Base-by-base conservation (phyloP, 2,888 invertebrate genomes). In the Andrena chrysosceles region DNA sequence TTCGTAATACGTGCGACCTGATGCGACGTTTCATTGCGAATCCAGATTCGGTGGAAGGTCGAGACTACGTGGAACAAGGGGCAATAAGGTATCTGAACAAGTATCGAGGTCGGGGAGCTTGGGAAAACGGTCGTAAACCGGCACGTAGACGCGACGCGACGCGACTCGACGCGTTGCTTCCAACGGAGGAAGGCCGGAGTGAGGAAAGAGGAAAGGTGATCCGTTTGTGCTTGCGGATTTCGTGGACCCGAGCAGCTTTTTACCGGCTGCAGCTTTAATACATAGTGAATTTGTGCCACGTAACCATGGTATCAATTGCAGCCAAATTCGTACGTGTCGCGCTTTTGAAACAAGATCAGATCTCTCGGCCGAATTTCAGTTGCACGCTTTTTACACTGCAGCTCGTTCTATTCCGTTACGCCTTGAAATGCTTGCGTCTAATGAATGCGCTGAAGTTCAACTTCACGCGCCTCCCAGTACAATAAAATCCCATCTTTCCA, bases 291-390 rank as follows among this genome's bases (percentile, higher is more conserved):
- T 79, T 70, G 60, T 59, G 7, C 26, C 74, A 79, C 76, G 79
- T 83, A 68, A 52, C 71, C 42, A 23, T 64, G 35, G 80, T 81
- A 85, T 81, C 84, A 85, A 85, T 85, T 81, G 77, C 76, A 71
- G n/a, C 2, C 52, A 13, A 33, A 42, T 74, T 23, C 49, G 67
- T 66, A 64, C 62, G 31, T 74, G 66, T 52, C 31, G 49, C 31
- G 8, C 16, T 13, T 29, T 10, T 20, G 62, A n/a, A 73, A 54
- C 54, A 20, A 2, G 20, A 29, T 16, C 35, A 31, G 20, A 35
- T 0, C 20, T 23, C 42, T 2, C 35, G n/a, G 29, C 10, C 20
- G 20, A 20, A 54, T 54, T 20, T 42, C 42, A 42, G 42, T 16
- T 42, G 4, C 42, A 16, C 13, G 42, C 4, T 42, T 42, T 42